Percentiles rank a stretch among this genome's conserved stretches.
Conservation (phyloP, 1,140 invertebrate species). For the Antheraea mylitta region DNA sequence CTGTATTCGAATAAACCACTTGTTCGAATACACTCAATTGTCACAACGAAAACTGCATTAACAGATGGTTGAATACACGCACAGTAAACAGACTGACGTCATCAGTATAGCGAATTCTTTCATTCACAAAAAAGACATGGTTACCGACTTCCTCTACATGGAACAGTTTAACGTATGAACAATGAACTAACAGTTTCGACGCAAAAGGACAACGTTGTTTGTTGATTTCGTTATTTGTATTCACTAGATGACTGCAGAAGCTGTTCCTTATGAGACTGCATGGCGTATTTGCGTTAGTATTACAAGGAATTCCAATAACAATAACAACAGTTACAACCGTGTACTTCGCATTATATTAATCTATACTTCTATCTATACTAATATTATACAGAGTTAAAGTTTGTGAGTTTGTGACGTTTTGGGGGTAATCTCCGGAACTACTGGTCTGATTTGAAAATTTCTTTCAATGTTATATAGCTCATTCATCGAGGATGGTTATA, state of each 20-base stretch:
- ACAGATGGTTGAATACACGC: neutral
- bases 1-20: constrained; percentile 23
- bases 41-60: neutral
- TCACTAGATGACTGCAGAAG: constrained; percentile 35
- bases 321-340: constrained; percentile 30
- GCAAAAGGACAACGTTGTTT: constrained; percentile 22
- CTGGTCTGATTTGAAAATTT: too few species aligned
- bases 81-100: neutral
- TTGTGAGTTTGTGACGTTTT: too few species aligned
- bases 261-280: constrained; percentile 42
- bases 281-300: constrained; percentile 34
- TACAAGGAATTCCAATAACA: constrained; percentile 29
- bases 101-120: neutral
- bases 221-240: constrained; percentile 29
- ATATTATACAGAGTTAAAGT: too few species aligned
- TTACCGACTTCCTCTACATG: neutral
- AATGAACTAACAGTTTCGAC: constrained; percentile 9
- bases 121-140: neutral
- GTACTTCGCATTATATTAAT: neutral
- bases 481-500: too few species aligned
- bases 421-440: too few species aligned
- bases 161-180: neutral
- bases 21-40: constrained; percentile 43
- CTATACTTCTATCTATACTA: too few species aligned
- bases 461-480: too few species aligned